Percentiles rank a stretch among this genome's conserved stretches.
Evolutionary conservation across 35 echinoderm and acorn worm species (phyloP).

Genomic region (Eucidaris tribuloides): DNA sequence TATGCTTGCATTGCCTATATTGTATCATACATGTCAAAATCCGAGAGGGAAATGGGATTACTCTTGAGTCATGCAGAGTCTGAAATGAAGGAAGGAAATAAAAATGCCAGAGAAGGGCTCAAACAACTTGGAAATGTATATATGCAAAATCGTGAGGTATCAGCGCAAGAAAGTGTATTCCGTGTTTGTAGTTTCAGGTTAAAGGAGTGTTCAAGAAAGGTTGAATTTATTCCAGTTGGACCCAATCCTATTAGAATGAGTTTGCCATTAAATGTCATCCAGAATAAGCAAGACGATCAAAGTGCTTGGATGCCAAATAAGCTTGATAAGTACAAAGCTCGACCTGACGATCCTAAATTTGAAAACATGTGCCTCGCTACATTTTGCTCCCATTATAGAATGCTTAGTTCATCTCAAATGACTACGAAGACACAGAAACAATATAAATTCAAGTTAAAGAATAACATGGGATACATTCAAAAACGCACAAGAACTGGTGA

Average conservation of each 20-base stretch:
- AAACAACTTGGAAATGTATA: constrained; percentile 36
- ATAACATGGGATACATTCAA: constrained; percentile 34
- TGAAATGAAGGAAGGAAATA: constrained; percentile 52
- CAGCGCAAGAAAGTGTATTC: no score
- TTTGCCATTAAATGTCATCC: constrained; percentile 17
- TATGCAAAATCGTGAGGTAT: no score
- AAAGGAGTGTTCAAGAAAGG: no score
- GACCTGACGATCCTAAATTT: constrained; percentile 29
- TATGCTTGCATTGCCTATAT: no score
- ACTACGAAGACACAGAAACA: background rate
- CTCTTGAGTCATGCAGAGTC: no score
- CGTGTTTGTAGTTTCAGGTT: no score
- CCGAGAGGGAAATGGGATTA: constrained; percentile 49
- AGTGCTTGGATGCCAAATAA: constrained; percentile 25
- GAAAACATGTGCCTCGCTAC: constrained; percentile 37
- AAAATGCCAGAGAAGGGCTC: constrained; percentile 13
- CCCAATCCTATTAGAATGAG: constrained; percentile 14
- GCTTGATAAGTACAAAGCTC: constrained; percentile 20
- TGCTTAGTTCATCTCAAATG: background rate
- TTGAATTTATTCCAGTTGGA: no score
- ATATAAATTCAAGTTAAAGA: constrained; percentile 12
- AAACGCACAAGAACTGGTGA: constrained; percentile 27
- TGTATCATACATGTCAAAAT: constrained; percentile 46
- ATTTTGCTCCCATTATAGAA: constrained; percentile 42
- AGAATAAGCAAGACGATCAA: constrained; percentile 11